Evolutionary conservation across 37 sponge, comb jelly and placozoan species (phyloP).

Genomic region (Tethya wilhelma): DNA sequence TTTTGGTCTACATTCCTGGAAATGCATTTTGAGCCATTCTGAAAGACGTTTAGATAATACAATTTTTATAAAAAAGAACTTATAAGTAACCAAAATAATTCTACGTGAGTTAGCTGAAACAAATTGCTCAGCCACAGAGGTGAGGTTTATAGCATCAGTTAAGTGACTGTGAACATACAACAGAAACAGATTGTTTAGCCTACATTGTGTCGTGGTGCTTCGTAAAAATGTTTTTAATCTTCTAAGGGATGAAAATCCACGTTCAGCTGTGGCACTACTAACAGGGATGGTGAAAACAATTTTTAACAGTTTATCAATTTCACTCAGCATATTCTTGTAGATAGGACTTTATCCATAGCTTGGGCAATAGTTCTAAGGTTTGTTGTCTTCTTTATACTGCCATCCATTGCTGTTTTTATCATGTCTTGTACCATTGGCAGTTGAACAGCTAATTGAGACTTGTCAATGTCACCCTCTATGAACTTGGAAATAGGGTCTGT

Average conservation of each 20-base stretch:
- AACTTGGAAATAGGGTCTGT: neutral
- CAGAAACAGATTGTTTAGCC: too few relatives aligned
- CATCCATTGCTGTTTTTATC: constrained; percentile 8
- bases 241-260: neutral
- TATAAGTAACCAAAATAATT: constrained; percentile 24
- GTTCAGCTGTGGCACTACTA: constrained; percentile 2
- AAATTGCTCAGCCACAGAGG: constrained; percentile 18
- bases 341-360: constrained; percentile 1
- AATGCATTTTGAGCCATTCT: too few relatives aligned
- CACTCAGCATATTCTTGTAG: constrained; percentile 22
- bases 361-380: constrained; percentile 23
- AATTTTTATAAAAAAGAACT: neutral
- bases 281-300: neutral
- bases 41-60: too few relatives aligned
- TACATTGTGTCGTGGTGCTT: neutral
- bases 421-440: constrained; percentile 19
- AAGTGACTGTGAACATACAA: neutral
- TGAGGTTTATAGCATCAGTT: constrained; percentile 17
- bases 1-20: too few relatives aligned
- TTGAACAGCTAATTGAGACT: neutral
- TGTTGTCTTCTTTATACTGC: neutral
- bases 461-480: constrained; percentile 1
- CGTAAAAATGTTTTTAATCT: constrained; percentile 13
- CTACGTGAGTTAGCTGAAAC: constrained; percentile 10
- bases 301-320: constrained; percentile 18